phyloP scores from a whole-genome alignment of 2,888 invertebrate species.

The Blastobasis adustella region DNA sequence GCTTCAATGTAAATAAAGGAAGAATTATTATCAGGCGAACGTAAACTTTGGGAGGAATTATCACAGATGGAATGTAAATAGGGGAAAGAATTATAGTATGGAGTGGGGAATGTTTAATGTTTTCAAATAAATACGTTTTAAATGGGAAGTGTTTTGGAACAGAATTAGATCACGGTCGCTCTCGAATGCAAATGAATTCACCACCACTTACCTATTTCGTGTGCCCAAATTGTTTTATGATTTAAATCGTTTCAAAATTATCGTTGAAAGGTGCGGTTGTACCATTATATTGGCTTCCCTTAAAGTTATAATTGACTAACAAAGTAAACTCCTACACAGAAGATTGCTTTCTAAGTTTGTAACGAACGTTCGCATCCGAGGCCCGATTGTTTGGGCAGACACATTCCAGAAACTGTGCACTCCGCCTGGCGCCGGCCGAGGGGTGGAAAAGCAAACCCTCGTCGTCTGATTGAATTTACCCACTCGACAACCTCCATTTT shows the following conservation, averaged over 20 bases:
- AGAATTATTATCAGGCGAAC: slow-evolving; percentile 54
- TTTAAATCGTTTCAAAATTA: no score
- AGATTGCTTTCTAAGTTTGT: no score
- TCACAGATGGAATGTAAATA: slow-evolving; percentile 43
- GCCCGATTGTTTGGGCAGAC: slow-evolving; percentile 1
- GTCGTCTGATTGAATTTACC: slow-evolving; percentile 40
- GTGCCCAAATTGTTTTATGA: no score
- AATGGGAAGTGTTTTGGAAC: slow-evolving; percentile 8
- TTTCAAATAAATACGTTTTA: slow-evolving; percentile 18
- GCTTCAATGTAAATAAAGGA: slow-evolving; percentile 55
- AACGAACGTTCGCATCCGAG: background rate
- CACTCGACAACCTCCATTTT: slow-evolving; percentile 33
- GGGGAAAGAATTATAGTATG: slow-evolving; percentile 33
- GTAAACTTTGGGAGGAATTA: slow-evolving; percentile 52
- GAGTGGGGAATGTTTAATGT: slow-evolving; percentile 23
- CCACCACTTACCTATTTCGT: no score
- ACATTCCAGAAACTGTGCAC: slow-evolving; percentile 7
- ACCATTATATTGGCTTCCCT: background rate
- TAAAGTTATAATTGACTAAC: background rate
- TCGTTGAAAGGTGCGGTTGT: no score
- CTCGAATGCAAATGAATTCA: background rate
- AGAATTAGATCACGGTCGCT: slow-evolving; percentile 12
- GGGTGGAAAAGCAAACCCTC: slow-evolving; percentile 33
- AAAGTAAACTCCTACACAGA: background rate
- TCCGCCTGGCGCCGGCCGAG: slow-evolving; percentile 20